Base-by-base conservation (phyloP, 2,888 invertebrate genomes). In the Drosophila engyochracea region DNA sequence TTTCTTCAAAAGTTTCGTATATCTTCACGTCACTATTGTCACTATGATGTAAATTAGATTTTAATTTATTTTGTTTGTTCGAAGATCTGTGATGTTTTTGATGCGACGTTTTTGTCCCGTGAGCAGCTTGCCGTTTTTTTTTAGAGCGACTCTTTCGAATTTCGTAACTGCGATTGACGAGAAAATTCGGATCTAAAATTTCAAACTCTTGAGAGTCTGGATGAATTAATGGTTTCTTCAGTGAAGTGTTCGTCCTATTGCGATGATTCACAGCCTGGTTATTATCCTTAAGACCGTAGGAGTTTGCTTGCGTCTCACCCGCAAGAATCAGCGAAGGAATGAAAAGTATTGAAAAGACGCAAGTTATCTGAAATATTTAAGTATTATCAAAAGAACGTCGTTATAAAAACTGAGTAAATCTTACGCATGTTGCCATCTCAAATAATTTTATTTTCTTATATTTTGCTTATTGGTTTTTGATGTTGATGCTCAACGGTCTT, bases 1-100 rank as follows among this genome's bases (percentile, higher is more conserved):
- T 89, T 70, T 93, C 92, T 61, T 93, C 92, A 62, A 81, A 93
- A 0, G 92, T 93, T 49, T 89, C 91, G 53, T 82, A 90, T 5
- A 87, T 87, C n/a, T 87, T 90, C 14, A 77, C 78, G 7, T 90
- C 83, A n/a, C 66, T 74, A 10, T 52, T 55, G 1, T 82, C 65
- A 57, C 47, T 35, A 57, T 60, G 33, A 5, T 44, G 69, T 9
- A 73, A 28, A 37, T 74, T 68, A 12, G 64, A 76, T 2, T 76
- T 62, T 39, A 73, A 82, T 39, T 85, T 85, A 44, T 74, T 74
- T 7, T 77, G 76, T 30, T 74, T 66, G 7, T 22, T 58, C 2
- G 31, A 53, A 30, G 73, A 61, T 35, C 85, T 63, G 67, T 31
- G 80, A 16, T 83, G 81, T 25, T 83, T 84, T 12, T 85, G 83